phyloP scores from a whole-genome alignment of 1,140 invertebrate species.

The Zaprionus camerounensis region DNA sequence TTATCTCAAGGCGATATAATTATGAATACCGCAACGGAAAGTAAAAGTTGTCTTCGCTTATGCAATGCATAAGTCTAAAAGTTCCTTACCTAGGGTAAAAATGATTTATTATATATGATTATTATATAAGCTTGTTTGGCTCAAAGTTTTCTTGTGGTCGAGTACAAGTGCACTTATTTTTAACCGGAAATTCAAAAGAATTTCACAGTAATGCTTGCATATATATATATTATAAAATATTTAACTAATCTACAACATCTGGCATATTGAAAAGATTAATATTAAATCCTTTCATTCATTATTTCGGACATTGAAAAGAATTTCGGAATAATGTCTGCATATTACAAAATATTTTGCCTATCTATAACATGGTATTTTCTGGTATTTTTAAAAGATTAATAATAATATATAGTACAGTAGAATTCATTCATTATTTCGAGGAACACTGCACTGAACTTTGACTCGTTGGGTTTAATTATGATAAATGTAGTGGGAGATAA shows the following conservation, averaged over 20 bases:
- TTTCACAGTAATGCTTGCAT: not conserved
- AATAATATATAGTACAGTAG: not conserved
- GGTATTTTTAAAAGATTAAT: not conserved
- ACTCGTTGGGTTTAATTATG: conserved; percentile 22
- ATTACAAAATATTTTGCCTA: not conserved
- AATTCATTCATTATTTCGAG: not conserved
- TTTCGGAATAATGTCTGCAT: not conserved
- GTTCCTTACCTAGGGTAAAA: not conserved
- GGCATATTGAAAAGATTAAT: too few relatives aligned
- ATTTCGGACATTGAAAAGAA: not conserved
- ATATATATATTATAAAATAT: too few relatives aligned
- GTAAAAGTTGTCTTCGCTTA: not conserved
- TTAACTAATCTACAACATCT: too few relatives aligned
- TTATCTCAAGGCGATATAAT: conserved; percentile 12
- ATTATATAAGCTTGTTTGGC: not conserved
- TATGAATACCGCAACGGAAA: not conserved
- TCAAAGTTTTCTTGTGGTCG: not conserved
- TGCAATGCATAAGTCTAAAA: too few relatives aligned
- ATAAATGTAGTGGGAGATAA: conserved; percentile 17
- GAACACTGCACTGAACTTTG: conserved; percentile 25
- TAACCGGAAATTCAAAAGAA: not conserved
- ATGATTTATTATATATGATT: not conserved
- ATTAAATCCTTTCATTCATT: not conserved
- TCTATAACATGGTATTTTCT: not conserved
- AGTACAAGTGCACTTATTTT: not conserved